Conservation (phyloP, 30 jellyfish, hydroid and myxozoan species). For the Euphysa ruthae region DNA sequence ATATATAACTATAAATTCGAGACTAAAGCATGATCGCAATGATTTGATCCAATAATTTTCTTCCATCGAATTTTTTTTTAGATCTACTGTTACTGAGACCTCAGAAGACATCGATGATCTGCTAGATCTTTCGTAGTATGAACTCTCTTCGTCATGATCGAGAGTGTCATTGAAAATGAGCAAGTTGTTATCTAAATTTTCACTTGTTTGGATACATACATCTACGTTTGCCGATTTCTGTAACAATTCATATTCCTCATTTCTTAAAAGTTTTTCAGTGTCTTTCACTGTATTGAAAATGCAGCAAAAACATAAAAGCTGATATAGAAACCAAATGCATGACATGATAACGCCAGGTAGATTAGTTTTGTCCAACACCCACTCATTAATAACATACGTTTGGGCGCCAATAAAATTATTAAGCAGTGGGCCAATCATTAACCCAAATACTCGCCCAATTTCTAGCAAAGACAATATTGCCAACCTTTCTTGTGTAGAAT, state of each 20-base stretch:
- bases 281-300: constrained; percentile 6
- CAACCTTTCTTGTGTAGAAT: constrained; percentile 5
- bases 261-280: background rate
- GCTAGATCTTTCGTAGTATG: no score
- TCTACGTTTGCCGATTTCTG: background rate
- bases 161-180: background rate
- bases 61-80: background rate
- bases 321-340: constrained; percentile 14
- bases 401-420: constrained; percentile 2
- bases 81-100: background rate
- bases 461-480: constrained; percentile 29
- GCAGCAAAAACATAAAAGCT: constrained; percentile 2
- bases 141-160: no score
- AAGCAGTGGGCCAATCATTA: constrained; percentile 29
- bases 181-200: background rate
- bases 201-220: background rate
- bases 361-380: constrained; percentile 24
- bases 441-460: constrained; percentile 41
- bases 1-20: constrained; percentile 13
- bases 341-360: constrained; percentile 44
- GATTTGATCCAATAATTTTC: no score
- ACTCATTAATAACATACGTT: background rate
- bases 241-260: background rate
- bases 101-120: background rate
- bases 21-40: no score